Evolutionary conservation across 2,113 vertebrate species (phyloP).

Genomic region (Panurus biarmicus): DNA sequence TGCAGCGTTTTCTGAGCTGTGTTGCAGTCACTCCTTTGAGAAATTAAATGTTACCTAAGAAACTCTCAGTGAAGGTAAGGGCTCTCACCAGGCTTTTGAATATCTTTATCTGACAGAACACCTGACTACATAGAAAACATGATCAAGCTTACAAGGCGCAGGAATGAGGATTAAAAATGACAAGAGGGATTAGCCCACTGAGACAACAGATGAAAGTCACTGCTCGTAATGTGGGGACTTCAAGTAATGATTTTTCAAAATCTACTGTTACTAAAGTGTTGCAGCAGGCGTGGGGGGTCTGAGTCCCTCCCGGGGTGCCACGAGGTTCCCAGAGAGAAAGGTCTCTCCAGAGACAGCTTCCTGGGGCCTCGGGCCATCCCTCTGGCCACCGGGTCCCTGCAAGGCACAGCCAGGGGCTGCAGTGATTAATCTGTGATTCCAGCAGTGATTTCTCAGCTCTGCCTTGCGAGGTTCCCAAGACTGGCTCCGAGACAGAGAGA

Average conservation of each 20-base stretch:
- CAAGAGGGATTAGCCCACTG: constrained; percentile 10
- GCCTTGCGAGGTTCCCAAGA: too few species aligned
- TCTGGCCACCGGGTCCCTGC: too few species aligned
- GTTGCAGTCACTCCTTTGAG: neutral
- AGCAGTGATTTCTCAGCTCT: too few species aligned
- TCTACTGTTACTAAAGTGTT: neutral
- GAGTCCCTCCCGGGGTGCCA: too few species aligned
- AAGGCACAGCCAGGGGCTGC: too few species aligned
- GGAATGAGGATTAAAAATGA: constrained; percentile 8
- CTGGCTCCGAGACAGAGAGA: too few species aligned
- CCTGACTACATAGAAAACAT: neutral
- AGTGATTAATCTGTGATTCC: too few species aligned
- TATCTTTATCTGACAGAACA: neutral
- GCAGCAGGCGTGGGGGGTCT: too few species aligned
- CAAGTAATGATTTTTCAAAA: constrained; percentile 22
- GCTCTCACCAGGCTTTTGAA: neutral
- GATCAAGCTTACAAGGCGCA: neutral
- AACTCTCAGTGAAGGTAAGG: neutral
- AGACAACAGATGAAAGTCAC: constrained; percentile 12
- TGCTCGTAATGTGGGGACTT: neutral
- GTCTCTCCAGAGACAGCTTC: too few species aligned
- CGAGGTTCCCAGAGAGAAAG: too few species aligned
- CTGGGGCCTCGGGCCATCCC: too few species aligned
- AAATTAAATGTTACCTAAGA: neutral
- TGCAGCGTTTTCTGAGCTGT: neutral